Base-by-base conservation (phyloP, 1,140 invertebrate species). In the Calycopis cecrops region DNA sequence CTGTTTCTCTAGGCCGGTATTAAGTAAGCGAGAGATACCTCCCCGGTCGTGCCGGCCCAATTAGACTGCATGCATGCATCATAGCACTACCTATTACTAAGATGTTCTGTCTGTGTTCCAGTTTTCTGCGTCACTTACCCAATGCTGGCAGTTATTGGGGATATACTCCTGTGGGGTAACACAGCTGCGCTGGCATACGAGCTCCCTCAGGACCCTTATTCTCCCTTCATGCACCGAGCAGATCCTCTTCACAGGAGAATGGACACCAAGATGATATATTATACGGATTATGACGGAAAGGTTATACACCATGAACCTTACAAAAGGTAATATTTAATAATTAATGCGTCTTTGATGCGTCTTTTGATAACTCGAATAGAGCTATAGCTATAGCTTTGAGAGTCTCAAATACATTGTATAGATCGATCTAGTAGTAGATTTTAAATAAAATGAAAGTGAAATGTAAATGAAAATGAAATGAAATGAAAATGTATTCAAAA, bases 111-210 rank as follows among this genome's bases (percentile, higher is more conserved):
- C 7, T 4, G 18, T 52, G 1, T 84, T 75, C 87, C 73, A 89
- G 90, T 93, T 63, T 93, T 92, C 67, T 93, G 92, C 66, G 68
- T 90, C 58, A 92, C 92, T 0, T 89, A 90, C 50, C 87, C 88
- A n/a, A 87, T 87, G 11, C 76, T 88, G 57, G 63, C 88, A 1
- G 80, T 77, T 12, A 90, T 92, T n/a, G 82, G 86, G 9, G 89
- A 90, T 58, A 89, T 91, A 21, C 91, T 92, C 61, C 90, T 92
- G 7, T 80, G 92, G 57, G 93, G 93, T 16, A 87, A 91, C 48
- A 94, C 94, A 10, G 92, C 92, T 14, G 92, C 93, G 2, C 82
- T 94, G 60, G 93, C 93, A 12, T 95, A 91, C 87, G 91, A 94
- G 75, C 78, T 95, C 44, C 94, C 93, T 9, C 86, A 92, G 60